Conservation (phyloP, 2,888 invertebrate genomes). For the Hirtodrosophila alboralis region DNA sequence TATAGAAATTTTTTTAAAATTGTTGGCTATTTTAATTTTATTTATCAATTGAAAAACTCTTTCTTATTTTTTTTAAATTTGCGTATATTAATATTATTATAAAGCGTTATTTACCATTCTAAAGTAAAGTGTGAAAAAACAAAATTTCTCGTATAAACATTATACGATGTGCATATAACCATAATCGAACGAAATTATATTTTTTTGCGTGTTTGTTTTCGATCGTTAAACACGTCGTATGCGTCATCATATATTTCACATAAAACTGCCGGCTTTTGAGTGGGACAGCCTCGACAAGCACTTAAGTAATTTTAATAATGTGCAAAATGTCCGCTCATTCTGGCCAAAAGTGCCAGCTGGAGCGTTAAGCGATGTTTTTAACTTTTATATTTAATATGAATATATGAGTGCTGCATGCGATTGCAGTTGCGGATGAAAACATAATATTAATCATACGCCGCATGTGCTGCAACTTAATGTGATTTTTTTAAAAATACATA, state of each 20-base stretch:
- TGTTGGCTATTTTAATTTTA: too few relatives aligned
- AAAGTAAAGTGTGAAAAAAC: background rate
- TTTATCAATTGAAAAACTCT: too few relatives aligned
- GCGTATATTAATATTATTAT: background rate
- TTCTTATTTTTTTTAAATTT: too few relatives aligned
- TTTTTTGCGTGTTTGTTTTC: slow-evolving; percentile 10
- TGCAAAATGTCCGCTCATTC: slow-evolving; percentile 66
- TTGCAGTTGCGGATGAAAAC: slow-evolving; percentile 32
- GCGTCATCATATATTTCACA: slow-evolving; percentile 48
- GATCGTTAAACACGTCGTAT: slow-evolving; percentile 48
- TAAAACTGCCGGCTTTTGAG: slow-evolving; percentile 17
- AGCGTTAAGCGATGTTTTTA: slow-evolving; percentile 35
- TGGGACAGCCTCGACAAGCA: slow-evolving; percentile 28
- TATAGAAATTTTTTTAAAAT: too few relatives aligned
- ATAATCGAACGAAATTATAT: slow-evolving; percentile 11
- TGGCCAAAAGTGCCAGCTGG: slow-evolving; percentile 56
- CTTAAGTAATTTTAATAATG: slow-evolving; percentile 76
- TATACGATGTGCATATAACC: slow-evolving; percentile 44
- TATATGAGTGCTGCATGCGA: slow-evolving; percentile 2
- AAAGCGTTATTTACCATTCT: background rate
- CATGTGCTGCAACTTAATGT: slow-evolving; percentile 47
- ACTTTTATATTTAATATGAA: slow-evolving; percentile 19
- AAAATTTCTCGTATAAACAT: slow-evolving; percentile 7
- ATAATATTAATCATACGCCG: slow-evolving; percentile 72
- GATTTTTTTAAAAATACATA: slow-evolving; percentile 36